Evolutionary conservation across 1,140 invertebrate genomes (phyloP), one percentile per base, ranked within the genome.

Genomic region (Antheraea pernyi): DNA sequence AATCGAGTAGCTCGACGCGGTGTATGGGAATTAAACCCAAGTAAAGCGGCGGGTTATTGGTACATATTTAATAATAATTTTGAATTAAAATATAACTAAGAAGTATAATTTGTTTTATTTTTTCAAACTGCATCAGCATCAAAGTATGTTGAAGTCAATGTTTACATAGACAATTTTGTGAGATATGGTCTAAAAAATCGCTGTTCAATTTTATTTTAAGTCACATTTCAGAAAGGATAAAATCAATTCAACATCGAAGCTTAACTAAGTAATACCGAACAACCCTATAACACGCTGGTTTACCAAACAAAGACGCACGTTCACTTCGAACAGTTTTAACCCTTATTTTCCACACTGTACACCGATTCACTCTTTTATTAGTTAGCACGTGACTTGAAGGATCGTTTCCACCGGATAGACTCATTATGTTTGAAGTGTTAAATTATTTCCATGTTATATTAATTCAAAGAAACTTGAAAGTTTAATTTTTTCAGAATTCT

Each of bases 381-480:
- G 46, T 53, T 53, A 53, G 22, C 60, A 36, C 60, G 60, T 61
- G 19, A 22, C 59, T 61, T 61, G 60, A 61, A 36, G 19, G 19
- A 61, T 53, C 11, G 0, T 36, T 61, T 61, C 60, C 60, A 36
- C 60, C 60, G 60, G 60, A 61, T 61, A 22, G 30, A 22, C 10
- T 22, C 60, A 36, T 61, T 61, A 61, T 61, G 46, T 53, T n/a
- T 36, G 30, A 30, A 61, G 22, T 61, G 60, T 61, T 30, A 61
- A 61, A 61, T 61, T 61, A 30, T 36, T 30, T 61, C 10, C 18
- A 61, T 13, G 22, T 11, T 61, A 61, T 30, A 30, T 61, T 61
- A 61, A 19, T 61, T 61, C 60, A 36, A 30, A n/a, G 60, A 61
- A 61, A 30, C 30, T 16, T 30, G 22, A 30, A 30, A 30, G 22